These are phyloP conservation scores for Neoscelio sp. DNA, from an alignment of 2,888 invertebrate genomes.

Conservation along the genomic window DNA sequence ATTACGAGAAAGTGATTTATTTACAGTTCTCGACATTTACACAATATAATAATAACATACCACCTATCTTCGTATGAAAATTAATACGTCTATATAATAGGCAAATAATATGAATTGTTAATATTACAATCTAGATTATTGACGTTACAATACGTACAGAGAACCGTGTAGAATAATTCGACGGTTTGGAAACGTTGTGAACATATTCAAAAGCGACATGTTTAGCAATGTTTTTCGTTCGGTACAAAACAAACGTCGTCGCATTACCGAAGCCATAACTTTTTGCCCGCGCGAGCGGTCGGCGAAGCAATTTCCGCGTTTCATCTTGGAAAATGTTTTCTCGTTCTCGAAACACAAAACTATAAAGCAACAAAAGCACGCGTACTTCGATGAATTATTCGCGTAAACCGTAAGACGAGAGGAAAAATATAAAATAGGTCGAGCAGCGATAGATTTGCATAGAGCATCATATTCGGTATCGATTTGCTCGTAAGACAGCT, in stretches of 20 bases:
- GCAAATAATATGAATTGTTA: no score
- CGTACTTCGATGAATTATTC: constrained; percentile 55
- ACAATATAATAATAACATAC: no score
- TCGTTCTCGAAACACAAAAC: constrained; percentile 51
- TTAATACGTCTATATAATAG: no score
- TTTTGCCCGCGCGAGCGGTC: constrained; percentile 49
- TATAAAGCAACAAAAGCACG: constrained; percentile 57
- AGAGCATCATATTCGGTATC: constrained; percentile 62
- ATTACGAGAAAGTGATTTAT: no score
- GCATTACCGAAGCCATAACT: constrained; percentile 45
- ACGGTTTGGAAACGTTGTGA: no score
- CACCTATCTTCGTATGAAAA: no score
- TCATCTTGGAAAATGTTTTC: constrained; percentile 61
- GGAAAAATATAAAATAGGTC: constrained; percentile 60
- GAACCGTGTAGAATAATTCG: no score
- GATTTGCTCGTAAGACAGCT: constrained; percentile 55
- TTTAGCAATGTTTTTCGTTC: not conserved
- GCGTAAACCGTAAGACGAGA: constrained; percentile 48
- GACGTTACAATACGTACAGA: no score
- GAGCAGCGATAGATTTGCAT: constrained; percentile 59
- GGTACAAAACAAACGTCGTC: constrained; percentile 31
- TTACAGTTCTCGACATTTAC: no score
- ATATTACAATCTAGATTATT: no score
- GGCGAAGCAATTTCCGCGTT: constrained; percentile 60
- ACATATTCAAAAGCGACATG: no score